These are phyloP conservation scores for Cydia fagiglandana DNA, from an alignment of 1,140 invertebrate genomes.

Conservation along the genomic window DNA sequence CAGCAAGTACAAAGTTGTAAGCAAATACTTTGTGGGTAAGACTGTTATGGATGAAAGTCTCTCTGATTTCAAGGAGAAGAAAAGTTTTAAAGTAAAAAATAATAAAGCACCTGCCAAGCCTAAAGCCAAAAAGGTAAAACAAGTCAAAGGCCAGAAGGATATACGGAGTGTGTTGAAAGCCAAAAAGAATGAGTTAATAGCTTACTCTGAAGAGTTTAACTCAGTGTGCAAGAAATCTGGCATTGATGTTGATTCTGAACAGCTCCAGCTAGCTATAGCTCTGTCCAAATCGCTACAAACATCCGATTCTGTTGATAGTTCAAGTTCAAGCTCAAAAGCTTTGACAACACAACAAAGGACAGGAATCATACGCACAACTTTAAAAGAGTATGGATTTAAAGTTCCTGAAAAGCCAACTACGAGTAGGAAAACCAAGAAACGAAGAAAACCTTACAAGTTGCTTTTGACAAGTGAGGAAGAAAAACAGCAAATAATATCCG, in stretches of 20 bases:
- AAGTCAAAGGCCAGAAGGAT: slow-evolving; percentile 62
- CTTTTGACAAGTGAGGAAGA: slow-evolving; percentile 51
- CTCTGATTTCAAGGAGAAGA: slow-evolving; percentile 58
- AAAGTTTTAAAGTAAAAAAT: slow-evolving; percentile 46
- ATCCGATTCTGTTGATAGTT: slow-evolving; percentile 37
- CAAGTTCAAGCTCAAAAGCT: slow-evolving; percentile 46
- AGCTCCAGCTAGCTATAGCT: slow-evolving; percentile 80
- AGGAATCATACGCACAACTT: slow-evolving; percentile 60
- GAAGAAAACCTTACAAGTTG: slow-evolving; percentile 60
- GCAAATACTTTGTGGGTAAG: slow-evolving; percentile 60
- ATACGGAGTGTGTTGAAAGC: slow-evolving; percentile 60
- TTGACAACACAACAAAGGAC: slow-evolving; percentile 55
- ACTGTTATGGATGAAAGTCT: slow-evolving; percentile 69
- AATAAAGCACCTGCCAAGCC: slow-evolving; percentile 37
- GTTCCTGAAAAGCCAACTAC: slow-evolving; percentile 53
- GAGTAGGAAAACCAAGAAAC: slow-evolving; percentile 49
- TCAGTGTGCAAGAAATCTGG: slow-evolving; percentile 64
- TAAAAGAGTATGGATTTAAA: slow-evolving; percentile 72
- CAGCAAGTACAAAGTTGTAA: slow-evolving; percentile 51
- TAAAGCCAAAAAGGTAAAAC: slow-evolving; percentile 46
- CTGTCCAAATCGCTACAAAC: slow-evolving; percentile 77
- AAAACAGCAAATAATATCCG: slow-evolving; percentile 60
- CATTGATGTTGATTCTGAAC: slow-evolving; percentile 78
- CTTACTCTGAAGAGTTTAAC: slow-evolving; percentile 69
- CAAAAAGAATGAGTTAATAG: slow-evolving; percentile 64